phyloP scores from a whole-genome alignment of 2,888 invertebrate species.

The Agelastica alni region DNA sequence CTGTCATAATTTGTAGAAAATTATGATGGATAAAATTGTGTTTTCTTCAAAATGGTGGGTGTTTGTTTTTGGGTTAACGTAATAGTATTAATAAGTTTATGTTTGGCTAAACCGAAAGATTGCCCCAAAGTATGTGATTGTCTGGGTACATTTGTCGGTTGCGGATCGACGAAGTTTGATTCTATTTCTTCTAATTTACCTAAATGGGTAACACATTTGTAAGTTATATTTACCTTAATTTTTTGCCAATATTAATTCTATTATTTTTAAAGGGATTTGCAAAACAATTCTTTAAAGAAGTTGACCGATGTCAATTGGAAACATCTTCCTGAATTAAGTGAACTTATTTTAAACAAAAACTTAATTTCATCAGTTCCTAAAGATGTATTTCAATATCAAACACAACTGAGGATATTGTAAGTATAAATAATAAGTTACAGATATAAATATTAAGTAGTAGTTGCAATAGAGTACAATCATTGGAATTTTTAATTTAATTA shows the following conservation, averaged over 20 bases:
- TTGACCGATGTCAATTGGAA: constrained; percentile 75
- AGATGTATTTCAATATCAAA: constrained; percentile 72
- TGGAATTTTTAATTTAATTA: no score
- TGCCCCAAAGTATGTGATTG: constrained; percentile 76
- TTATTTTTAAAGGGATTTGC: constrained; percentile 64
- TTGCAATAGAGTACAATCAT: no score
- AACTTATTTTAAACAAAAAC: constrained; percentile 82
- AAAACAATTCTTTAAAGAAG: constrained; percentile 72
- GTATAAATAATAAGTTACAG: constrained; percentile 48
- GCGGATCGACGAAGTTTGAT: constrained; percentile 71
- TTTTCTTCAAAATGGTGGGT: constrained; percentile 58
- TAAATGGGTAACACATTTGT: constrained; percentile 76
- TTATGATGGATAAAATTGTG: constrained; percentile 52
- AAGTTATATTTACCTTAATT: constrained; percentile 54
- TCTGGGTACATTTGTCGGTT: constrained; percentile 74
- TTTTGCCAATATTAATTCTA: constrained; percentile 36
- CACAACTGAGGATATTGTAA: constrained; percentile 72
- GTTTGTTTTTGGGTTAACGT: constrained; percentile 50
- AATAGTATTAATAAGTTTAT: constrained; percentile 39
- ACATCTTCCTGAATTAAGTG: constrained; percentile 71
- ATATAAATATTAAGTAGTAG: no score
- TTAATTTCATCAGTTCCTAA: constrained; percentile 70
- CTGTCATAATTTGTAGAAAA: constrained; percentile 42
- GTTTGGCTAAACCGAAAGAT: constrained; percentile 49
- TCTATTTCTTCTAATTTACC: constrained; percentile 74